Conservation (phyloP, 2,113 vertebrate species). For the Phyllostomus discolor region DNA sequence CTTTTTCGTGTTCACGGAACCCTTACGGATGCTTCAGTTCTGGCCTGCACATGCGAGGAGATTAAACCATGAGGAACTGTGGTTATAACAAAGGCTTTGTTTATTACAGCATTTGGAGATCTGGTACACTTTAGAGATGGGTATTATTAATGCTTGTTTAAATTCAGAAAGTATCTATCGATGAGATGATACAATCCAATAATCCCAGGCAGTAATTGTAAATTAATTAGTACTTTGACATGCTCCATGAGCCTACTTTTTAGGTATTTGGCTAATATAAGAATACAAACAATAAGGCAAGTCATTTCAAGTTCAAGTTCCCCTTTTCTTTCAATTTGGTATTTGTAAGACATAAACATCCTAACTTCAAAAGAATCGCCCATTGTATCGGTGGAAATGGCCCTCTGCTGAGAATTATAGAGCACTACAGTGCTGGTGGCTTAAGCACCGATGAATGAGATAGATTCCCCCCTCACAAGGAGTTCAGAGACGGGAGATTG, state of each 20-base stretch:
- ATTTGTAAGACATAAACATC: neutral
- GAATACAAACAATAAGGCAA: neutral
- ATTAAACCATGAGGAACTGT: neutral
- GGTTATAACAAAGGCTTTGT: neutral
- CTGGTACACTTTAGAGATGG: neutral
- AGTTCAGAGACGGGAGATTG: fast-evolving
- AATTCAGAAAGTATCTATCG: neutral
- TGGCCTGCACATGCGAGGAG: neutral
- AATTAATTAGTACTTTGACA: slow-evolving; percentile 39
- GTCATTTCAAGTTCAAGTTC: neutral
- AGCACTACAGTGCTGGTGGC: neutral
- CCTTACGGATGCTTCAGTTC: neutral
- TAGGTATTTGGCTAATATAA: neutral
- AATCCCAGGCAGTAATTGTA: neutral
- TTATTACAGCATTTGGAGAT: neutral
- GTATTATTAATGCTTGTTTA: neutral
- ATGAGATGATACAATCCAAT: neutral
- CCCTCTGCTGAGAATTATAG: neutral
- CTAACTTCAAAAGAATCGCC: slow-evolving; percentile 29
- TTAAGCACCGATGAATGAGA: neutral
- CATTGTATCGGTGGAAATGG: neutral
- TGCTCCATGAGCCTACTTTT: neutral
- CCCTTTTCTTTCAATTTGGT: neutral
- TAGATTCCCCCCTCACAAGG: neutral
- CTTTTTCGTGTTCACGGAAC: neutral